These are phyloP conservation scores for Schizopygopsis pylzovi DNA, from an alignment of 2,797 vertebrate genomes.

Conservation along the genomic window DNA sequence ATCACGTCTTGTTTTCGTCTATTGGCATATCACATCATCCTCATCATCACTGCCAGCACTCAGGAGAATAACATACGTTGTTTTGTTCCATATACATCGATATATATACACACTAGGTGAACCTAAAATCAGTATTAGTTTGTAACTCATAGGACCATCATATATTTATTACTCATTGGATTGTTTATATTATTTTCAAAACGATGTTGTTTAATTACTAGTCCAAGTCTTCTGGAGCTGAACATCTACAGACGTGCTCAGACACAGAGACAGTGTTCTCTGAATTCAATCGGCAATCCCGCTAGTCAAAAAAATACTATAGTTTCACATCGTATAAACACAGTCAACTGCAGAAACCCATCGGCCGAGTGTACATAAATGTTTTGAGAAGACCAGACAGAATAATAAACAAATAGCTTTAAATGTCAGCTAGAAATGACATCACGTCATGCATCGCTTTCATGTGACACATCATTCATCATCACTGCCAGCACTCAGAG, in stretches of 20 bases:
- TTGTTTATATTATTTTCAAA: too few species aligned
- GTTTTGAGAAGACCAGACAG: conserved; percentile 27
- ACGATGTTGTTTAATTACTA: not conserved
- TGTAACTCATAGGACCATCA: too few species aligned
- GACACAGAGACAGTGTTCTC: not conserved
- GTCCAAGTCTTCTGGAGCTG: not conserved
- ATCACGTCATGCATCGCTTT: conserved; percentile 51
- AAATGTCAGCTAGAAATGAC: too few species aligned
- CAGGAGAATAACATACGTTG: too few species aligned
- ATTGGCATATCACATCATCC: too few species aligned
- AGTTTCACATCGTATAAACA: not conserved
- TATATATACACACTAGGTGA: too few species aligned
- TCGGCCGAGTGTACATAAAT: too few species aligned
- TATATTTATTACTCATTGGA: too few species aligned
- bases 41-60: too few species aligned
- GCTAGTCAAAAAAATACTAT: not conserved
- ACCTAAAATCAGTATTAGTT: too few species aligned
- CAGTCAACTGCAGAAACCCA: not conserved
- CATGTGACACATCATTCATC: conserved; percentile 53
- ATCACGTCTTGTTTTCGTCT: too few species aligned
- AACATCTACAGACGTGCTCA: not conserved
- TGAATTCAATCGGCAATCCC: conserved; percentile 5
- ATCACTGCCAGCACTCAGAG: conserved; percentile 30
- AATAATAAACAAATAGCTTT: conserved; percentile 51
- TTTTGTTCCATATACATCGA: too few species aligned